Evolutionary conservation across 2,113 vertebrate species (phyloP).

Genomic region (Myiagra hebetior): DNA sequence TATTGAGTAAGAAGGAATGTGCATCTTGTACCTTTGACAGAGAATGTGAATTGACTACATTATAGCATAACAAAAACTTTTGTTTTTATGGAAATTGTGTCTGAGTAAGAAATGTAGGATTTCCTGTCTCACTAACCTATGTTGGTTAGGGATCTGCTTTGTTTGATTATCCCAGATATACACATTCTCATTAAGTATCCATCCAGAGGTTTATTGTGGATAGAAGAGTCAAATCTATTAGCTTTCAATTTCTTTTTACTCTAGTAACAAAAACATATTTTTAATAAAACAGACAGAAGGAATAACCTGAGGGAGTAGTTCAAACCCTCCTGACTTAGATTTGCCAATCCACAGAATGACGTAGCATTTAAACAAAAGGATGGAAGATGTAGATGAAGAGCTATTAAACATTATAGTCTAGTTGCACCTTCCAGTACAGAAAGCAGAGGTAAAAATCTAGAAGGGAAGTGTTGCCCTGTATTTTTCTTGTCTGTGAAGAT

Average conservation of each 20-base stretch:
- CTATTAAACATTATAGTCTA: background rate
- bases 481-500: background rate
- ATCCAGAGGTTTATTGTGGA: conserved; percentile 27
- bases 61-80: background rate
- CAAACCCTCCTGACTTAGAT: background rate
- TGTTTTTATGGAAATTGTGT: background rate
- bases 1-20: background rate
- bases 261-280: background rate
- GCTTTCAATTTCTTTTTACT: conserved; percentile 14
- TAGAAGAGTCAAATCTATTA: conserved; percentile 33
- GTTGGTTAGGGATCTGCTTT: conserved; percentile 21
- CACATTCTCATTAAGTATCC: conserved; percentile 27
- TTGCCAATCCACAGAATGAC: background rate
- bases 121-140: background rate
- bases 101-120: conserved; percentile 6
- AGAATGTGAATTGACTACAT: background rate
- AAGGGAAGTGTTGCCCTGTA: background rate
- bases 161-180: conserved; percentile 33
- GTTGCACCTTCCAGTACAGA: background rate
- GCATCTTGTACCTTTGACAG: background rate
- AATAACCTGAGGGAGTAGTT: conserved; percentile 19
- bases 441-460: background rate
- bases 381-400: background rate
- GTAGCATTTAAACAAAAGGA: background rate
- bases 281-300: conserved; percentile 35